phyloP scores from a whole-genome alignment of 2,797 vertebrate genomes.

The Argyrosomus regius region DNA sequence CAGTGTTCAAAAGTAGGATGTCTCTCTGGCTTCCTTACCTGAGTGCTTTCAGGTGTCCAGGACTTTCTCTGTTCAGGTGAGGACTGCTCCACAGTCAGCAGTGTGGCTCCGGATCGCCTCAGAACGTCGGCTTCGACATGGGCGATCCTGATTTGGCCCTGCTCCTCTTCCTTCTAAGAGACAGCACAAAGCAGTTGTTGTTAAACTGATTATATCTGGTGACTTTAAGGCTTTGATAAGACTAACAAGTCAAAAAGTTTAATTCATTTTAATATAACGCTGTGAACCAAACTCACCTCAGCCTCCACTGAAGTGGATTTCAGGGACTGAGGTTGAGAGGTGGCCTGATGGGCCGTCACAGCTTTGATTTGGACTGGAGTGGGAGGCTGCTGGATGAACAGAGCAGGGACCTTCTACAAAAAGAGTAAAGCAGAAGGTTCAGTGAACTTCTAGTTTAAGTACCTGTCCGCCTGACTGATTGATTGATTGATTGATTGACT shows the following conservation, averaged over 20 bases:
- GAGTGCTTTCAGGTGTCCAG: slow-evolving; percentile 23
- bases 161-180: slow-evolving; percentile 43
- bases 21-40: slow-evolving; percentile 48
- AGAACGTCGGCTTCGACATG: slow-evolving; percentile 75
- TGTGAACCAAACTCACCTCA: slow-evolving; percentile 58
- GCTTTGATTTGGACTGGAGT: slow-evolving; percentile 57
- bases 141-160: slow-evolving; percentile 73
- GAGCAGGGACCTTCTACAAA: slow-evolving; percentile 72
- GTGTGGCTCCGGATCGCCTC: slow-evolving; percentile 68
- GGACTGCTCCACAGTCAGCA: slow-evolving; percentile 67
- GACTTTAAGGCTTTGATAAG: background rate
- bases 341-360: background rate
- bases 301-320: slow-evolving; percentile 42
- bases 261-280: background rate
- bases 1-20: fast-evolving
- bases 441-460: background rate
- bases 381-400: slow-evolving; percentile 73
- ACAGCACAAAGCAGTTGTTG: background rate
- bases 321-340: background rate
- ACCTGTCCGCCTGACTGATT: fast-evolving
- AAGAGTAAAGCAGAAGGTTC: background rate
- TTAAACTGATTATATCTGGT: background rate
- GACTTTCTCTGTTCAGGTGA: slow-evolving; percentile 67
- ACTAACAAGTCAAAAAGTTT: background rate
- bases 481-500: background rate